These are phyloP conservation scores for Rhinogobius similis DNA, from an alignment of 2,113 vertebrate species.

Conservation along the genomic window DNA sequence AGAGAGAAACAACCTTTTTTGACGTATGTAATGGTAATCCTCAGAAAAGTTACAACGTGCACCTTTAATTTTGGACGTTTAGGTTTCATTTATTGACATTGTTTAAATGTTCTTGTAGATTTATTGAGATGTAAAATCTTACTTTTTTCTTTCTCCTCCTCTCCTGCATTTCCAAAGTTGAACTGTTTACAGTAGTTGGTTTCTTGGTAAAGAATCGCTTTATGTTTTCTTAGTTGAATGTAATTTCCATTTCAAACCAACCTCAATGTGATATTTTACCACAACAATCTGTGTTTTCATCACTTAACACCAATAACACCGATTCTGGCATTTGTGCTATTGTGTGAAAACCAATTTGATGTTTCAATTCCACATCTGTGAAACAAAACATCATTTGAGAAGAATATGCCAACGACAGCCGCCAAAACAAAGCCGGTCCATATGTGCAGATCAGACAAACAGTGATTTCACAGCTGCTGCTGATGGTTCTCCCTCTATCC, in stretches of 20 bases:
- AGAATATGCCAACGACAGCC: background rate
- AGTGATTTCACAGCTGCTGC: constrained; percentile 3
- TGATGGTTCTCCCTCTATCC: background rate
- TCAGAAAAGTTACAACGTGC: no score
- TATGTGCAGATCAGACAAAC: constrained; percentile 5
- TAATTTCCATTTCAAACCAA: background rate
- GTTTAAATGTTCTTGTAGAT: no score
- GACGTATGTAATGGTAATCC: no score
- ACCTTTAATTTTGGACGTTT: no score
- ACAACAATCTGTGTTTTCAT: background rate
- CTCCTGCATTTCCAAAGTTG: no score
- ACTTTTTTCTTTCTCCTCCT: no score
- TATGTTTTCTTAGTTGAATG: background rate
- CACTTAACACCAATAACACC: background rate
- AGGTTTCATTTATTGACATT: no score
- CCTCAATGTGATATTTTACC: background rate
- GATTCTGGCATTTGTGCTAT: background rate
- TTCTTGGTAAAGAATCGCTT: background rate
- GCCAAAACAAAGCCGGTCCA: constrained; percentile 2
- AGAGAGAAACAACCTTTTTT: background rate
- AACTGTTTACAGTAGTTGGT: background rate
- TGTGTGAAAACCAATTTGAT: background rate
- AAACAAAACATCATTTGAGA: constrained; percentile 4
- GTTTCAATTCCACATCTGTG: constrained; percentile 7
- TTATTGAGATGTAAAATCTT: no score